Conservation (phyloP, 2,113 vertebrate genomes). For the Sterrhoptilus dennistouni region DNA sequence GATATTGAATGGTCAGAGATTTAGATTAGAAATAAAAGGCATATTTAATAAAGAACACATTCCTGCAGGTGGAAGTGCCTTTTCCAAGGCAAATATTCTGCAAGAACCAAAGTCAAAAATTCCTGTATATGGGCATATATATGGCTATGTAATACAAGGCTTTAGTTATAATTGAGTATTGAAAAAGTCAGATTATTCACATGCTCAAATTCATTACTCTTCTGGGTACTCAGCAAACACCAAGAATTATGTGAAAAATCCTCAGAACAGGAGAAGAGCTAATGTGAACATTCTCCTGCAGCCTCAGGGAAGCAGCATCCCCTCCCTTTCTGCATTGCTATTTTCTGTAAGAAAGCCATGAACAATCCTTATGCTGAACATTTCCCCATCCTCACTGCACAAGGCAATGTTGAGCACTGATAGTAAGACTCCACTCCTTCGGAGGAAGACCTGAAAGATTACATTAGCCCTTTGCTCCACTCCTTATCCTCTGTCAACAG, state of each 20-base stretch:
- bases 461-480: neutral
- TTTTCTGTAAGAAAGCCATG: neutral
- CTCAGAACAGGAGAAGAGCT: neutral
- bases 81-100: neutral
- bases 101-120: neutral
- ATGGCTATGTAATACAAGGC: neutral
- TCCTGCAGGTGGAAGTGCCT: neutral
- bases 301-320: neutral
- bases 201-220: neutral
- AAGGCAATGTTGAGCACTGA: neutral
- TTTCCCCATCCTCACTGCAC: accelerated
- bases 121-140: neutral
- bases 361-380: neutral
- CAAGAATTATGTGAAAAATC: neutral
- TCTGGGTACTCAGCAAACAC: neutral
- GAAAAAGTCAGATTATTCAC: neutral
- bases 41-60: neutral
- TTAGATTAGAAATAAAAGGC: neutral
- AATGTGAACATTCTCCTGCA: neutral
- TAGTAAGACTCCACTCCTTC: neutral
- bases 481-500: neutral
- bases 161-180: neutral
- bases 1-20: neutral
- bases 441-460: neutral
- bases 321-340: neutral